phyloP scores from a whole-genome alignment of 2,888 invertebrate genomes.

The Archips crataeganus region DNA sequence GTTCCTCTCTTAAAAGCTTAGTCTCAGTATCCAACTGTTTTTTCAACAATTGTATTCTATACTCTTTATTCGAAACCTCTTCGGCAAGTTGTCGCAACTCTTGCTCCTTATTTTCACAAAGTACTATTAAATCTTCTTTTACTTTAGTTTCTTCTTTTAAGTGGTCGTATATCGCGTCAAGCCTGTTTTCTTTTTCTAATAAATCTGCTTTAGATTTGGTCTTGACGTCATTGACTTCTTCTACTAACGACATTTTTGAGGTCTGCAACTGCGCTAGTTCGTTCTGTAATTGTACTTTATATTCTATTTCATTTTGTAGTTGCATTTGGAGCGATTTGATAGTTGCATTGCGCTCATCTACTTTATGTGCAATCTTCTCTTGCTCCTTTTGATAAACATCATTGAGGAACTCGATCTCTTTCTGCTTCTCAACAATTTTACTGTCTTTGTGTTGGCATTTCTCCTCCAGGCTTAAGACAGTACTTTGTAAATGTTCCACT shows the following conservation, averaged over 20 bases:
- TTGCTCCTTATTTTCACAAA: slow-evolving; percentile 48
- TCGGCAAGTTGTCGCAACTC: slow-evolving; percentile 44
- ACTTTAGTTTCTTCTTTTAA: slow-evolving; percentile 53
- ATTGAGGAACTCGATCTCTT: slow-evolving; percentile 58
- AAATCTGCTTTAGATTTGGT: slow-evolving; percentile 51
- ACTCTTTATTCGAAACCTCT: slow-evolving; percentile 51
- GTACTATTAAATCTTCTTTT: slow-evolving; percentile 47
- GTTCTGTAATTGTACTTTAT: slow-evolving; percentile 60
- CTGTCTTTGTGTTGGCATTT: slow-evolving; percentile 52
- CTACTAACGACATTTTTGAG: slow-evolving; percentile 11
- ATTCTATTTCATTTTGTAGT: slow-evolving; percentile 65
- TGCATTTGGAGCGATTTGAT: slow-evolving; percentile 63
- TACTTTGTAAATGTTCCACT: slow-evolving; percentile 54
- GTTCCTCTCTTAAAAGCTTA: slow-evolving; percentile 50
- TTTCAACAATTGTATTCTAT: slow-evolving; percentile 49
- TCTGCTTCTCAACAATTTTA: slow-evolving; percentile 59
- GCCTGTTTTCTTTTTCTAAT: slow-evolving; percentile 55
- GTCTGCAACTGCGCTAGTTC: slow-evolving; percentile 49
- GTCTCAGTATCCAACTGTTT: slow-evolving; percentile 47
- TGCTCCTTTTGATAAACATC: slow-evolving; percentile 57
- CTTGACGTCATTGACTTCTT: slow-evolving; percentile 24
- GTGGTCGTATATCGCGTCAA: slow-evolving; percentile 53
- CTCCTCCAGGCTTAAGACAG: slow-evolving; percentile 52
- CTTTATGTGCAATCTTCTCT: slow-evolving; percentile 55
- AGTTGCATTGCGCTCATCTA: slow-evolving; percentile 64